Base-by-base conservation (phyloP, 92 coral and sea anemone species). In the Micromussa lordhowensis region DNA sequence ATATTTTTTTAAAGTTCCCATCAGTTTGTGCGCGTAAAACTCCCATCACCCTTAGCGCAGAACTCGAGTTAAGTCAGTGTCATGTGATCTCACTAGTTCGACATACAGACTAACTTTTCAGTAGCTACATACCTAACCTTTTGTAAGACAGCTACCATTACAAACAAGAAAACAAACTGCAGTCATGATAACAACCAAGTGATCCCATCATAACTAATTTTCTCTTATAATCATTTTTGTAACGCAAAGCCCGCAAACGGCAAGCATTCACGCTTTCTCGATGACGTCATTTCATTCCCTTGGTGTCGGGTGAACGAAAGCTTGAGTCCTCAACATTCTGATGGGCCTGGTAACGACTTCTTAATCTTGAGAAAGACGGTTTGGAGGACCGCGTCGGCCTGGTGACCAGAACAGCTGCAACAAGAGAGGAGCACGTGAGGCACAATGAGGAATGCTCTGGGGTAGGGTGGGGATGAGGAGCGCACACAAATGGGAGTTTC, bases 341-440 rank as follows among this genome's bases (percentile, higher is more conserved):
- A 72, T 2, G 90, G 58, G 36, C 86, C 80, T 80, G 48, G 80
- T 68, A 87, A 71, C 22, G 90, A 87, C 80, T 80, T 87, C 44
- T 80, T 91, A 74, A 91, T 80, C 77, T 93, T 93, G 82, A 88
- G 84, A 75, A 91, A 93, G 35, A 93, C 96, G 1, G 94, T 90
- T 36, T 90, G 87, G 11, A 93, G 90, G 74, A 93, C 91, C 55
- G 94, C 92, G 74, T 91, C 91, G 32, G 96, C 96, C 89, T 93
- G 96, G 82, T 92, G 96, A 58, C 96, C 96, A 88, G 82, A 63
- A 77, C 82, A 86, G 77, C 89, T 86, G 68, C 24, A 74, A 61
- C 6, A 64, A 77, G 77, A 77, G 5, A 76, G 83, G 63, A 38
- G 66, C 5, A 35, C 51, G 72, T 84, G 28, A 85, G 59, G 58